Evolutionary conservation across 2,888 invertebrate species (phyloP), one percentile per base, ranked within the genome.

Genomic region (Rhaphigaster nebulosa): DNA sequence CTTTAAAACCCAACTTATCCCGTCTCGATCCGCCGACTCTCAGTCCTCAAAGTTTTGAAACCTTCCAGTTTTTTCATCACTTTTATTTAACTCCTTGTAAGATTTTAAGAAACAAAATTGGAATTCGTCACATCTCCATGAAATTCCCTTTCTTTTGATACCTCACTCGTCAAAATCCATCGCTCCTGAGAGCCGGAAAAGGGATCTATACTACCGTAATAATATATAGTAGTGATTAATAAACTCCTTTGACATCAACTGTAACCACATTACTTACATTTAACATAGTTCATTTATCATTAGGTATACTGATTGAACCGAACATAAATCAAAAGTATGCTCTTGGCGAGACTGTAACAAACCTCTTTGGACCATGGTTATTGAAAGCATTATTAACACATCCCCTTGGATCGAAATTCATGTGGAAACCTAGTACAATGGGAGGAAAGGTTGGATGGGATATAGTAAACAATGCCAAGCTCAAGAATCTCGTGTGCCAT

Each of bases 361-460:
- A n/a, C 26, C 87, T 87, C 41, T 52, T 87, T 34, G 52, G 52
- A 87, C 87, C 50, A n/a, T 87, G 87, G 87, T 34, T 87, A 20
- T 52, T 87, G 38, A 50, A 52, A 87, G 87, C 50, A 18, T 29
- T 87, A 34, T 6, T 87, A 18, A 50, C 87, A n/a, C 87, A 87
- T 87, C 87, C 87, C 6, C 87, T 87, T 50, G 87, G 87, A 29
- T 87, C 87, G 3, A 87, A 87, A 52, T 87, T 34, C n/a, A n/a
- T 87, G 50, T 87, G 87, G 87, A 87, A 52, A 52, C 87, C 87
- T n/a, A 52, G 87, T 34, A 87, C 87, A 26, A 52, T 87, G 87
- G 87, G 87, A 52, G 87, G 87, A 50, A 52, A 50, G 18, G 50
- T 87, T 52, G 87, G 87, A 50, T 87, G 87, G 87, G 26, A 34